Evolutionary conservation across 2,888 invertebrate species (phyloP), one percentile per base, ranked within the genome.

Genomic region (Biston betularia): DNA sequence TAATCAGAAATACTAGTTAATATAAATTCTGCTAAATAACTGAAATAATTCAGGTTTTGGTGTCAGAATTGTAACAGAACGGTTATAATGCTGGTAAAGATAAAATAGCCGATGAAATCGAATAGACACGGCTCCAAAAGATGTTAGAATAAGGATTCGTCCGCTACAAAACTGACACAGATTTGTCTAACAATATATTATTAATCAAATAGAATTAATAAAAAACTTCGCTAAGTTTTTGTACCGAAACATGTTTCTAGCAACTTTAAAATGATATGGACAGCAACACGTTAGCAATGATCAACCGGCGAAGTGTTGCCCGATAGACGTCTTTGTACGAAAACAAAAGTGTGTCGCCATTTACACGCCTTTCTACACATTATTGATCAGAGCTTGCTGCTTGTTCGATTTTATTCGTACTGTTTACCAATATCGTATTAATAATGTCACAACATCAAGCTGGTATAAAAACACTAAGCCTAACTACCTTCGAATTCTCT

Each of bases 391-490:
- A 88, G 89, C 88, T 86, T 86, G 85, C 89, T 87, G 88, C 88
- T 83, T 85, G 86, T 88, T 87, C 87, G 84, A 86, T 86, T 86
- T 1, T 24, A 24, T 24, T 24, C 24, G 80, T 83, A 86, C 84
- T 86, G 87, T 84, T 80, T 82, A 85, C 84, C 85, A 79, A 84
- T 90, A 89, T 89, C 84, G 88, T 90, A 89, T 87, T 89, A 88
- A 88, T 88, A 86, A 90, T 90, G 89, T 93, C 93, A 94, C 94
- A 94, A 94, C 94, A 94, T 93, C 92, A 94, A 94, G 94, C 94
- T 89, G 86, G 94, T 94, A 94, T 94, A 94, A 94, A 94, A 94
- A 93, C 93, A 92, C 93, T 94, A 94, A 94, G 94, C 94, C 90
- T 94, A 92, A 93, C 93, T 93, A 90, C 91, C 91, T 93, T 90